Evolutionary conservation across 2,888 invertebrate genomes (phyloP).

Genomic region (Scrobipalpa costella): DNA sequence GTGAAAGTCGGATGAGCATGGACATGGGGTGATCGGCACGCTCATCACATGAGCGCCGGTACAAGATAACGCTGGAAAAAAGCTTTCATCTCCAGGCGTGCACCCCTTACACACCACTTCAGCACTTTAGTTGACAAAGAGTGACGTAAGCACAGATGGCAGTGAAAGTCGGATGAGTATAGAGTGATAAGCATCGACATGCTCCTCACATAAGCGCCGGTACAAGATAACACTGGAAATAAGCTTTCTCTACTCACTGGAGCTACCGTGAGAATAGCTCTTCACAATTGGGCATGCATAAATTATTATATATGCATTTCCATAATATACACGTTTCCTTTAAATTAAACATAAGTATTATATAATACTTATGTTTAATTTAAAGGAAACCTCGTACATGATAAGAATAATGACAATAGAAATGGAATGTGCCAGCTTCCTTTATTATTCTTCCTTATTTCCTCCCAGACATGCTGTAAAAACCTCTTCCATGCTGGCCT

Average conservation of each 20-base stretch:
- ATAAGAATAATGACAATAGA: too few species aligned
- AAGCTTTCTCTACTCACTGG: slow-evolving; percentile 59
- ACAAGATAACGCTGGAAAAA: too few species aligned
- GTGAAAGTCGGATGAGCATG: slow-evolving; percentile 70
- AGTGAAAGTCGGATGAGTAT: slow-evolving; percentile 70
- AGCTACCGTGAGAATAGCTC: slow-evolving; percentile 69
- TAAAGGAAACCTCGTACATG: too few species aligned
- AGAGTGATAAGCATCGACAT: slow-evolving; percentile 75
- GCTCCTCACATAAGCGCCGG: slow-evolving; percentile 73
- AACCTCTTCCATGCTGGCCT: too few species aligned
- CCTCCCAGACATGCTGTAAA: too few species aligned
- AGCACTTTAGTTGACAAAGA: slow-evolving; percentile 10
- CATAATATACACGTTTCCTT: not conserved
- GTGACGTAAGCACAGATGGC: slow-evolving; percentile 15
- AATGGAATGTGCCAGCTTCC: too few species aligned
- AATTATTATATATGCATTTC: not conserved
- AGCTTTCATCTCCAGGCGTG: too few species aligned
- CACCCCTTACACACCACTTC: slow-evolving; percentile 36
- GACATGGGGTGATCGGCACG: slow-evolving; percentile 75
- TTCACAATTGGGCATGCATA: slow-evolving; percentile 6
- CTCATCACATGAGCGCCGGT: slow-evolving; percentile 75
- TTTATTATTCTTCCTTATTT: too few species aligned
- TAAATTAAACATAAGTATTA: not conserved
- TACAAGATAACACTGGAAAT: slow-evolving; percentile 65
- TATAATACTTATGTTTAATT: too few species aligned